Evolutionary conservation across 92 coral and sea anemone genomes (phyloP).

Genomic region (Galaxea fascicularis): DNA sequence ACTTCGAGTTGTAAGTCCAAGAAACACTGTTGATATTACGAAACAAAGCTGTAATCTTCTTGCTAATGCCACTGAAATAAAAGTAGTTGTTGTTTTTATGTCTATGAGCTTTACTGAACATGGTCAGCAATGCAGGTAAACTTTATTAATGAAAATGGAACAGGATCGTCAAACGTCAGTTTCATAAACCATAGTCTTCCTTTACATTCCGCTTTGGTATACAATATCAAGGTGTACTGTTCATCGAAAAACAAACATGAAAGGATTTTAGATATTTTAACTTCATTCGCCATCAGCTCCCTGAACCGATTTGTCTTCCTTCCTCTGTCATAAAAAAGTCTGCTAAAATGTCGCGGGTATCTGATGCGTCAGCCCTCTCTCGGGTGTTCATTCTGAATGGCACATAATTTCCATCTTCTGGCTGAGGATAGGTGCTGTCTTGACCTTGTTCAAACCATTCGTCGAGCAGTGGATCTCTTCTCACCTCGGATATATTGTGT

Average conservation of each 20-base stretch:
- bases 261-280: not conserved
- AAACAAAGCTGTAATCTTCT: not conserved
- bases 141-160: not conserved
- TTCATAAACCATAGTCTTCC: not conserved
- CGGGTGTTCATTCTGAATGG: not conserved
- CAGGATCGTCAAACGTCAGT: not conserved
- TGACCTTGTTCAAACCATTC: slow-evolving; percentile 9
- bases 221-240: not conserved
- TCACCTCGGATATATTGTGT: slow-evolving; percentile 37
- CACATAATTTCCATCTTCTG: not conserved
- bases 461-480: not conserved
- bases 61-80: not conserved
- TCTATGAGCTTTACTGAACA: not conserved
- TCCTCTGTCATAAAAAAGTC: not conserved
- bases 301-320: not conserved
- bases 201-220: not conserved
- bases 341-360: not conserved
- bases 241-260: not conserved
- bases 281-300: not conserved
- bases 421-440: not conserved
- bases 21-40: not conserved
- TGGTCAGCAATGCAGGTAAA: not conserved
- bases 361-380: not conserved
- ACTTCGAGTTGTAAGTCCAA: slow-evolving; percentile 1
- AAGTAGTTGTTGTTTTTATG: not conserved